Conservation (phyloP, 1,140 invertebrate genomes). For the Paracyclopina nana region DNA sequence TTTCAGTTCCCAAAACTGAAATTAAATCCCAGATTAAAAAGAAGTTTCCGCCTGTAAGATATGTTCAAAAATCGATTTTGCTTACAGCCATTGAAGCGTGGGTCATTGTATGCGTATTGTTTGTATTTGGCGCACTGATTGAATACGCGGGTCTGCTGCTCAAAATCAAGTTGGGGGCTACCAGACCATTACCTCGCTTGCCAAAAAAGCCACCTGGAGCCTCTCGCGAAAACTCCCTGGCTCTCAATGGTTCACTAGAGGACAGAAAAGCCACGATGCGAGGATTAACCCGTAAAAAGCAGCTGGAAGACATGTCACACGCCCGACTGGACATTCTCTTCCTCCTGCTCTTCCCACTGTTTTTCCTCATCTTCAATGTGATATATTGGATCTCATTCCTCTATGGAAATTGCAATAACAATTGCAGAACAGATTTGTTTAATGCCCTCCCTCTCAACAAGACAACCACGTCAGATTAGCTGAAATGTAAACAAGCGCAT, state of each 20-base stretch:
- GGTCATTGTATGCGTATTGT: conserved; percentile 45
- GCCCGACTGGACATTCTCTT: conserved; percentile 13
- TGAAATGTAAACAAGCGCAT: too few species aligned
- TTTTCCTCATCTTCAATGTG: conserved; percentile 14
- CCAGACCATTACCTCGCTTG: too few species aligned
- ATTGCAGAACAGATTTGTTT: too few species aligned
- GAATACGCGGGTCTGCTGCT: conserved; percentile 44
- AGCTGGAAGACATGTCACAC: conserved; percentile 13
- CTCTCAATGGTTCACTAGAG: conserved; percentile 4
- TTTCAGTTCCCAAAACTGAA: too few species aligned
- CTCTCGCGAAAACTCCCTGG: not conserved
- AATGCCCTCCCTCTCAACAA: too few species aligned
- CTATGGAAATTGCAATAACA: conserved; percentile 5
- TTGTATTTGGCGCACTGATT: conserved; percentile 44
- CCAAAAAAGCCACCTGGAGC: not conserved
- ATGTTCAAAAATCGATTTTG: too few species aligned
- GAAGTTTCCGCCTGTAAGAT: too few species aligned
- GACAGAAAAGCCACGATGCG: not conserved
- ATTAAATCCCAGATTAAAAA: too few species aligned
- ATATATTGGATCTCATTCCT: conserved; percentile 11
- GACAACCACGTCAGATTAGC: too few species aligned
- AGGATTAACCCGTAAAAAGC: not conserved
- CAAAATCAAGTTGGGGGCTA: conserved; percentile 8
- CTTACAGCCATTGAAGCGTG: conserved; percentile 44
- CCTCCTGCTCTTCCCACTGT: conserved; percentile 10